phyloP scores from a whole-genome alignment of 1,140 invertebrate species.

The Anastrepha obliqua region DNA sequence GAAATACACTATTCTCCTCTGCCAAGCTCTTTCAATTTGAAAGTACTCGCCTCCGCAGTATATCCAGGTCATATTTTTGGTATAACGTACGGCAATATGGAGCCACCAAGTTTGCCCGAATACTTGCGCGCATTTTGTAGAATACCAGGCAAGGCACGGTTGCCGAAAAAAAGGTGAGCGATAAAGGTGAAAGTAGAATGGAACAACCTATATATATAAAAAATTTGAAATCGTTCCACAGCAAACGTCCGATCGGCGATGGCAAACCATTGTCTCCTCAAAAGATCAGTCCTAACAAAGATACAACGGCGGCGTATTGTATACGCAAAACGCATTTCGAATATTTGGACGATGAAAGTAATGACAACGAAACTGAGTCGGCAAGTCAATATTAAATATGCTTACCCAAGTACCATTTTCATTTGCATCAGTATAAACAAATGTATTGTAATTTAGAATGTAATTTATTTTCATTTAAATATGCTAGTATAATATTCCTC shows the following conservation, averaged over 20 bases:
- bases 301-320: background rate
- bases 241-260: background rate
- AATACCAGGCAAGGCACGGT: background rate
- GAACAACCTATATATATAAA: background rate
- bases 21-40: slow-evolving; percentile 55
- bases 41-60: background rate
- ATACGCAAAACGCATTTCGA: slow-evolving; percentile 24
- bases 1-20: slow-evolving; percentile 48
- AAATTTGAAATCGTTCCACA: background rate
- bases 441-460: background rate
- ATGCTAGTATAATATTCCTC: slow-evolving; percentile 98
- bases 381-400: background rate
- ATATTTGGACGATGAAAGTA: slow-evolving; percentile 23
- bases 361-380: background rate
- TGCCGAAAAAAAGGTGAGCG: slow-evolving; percentile 3
- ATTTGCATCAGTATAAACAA: background rate
- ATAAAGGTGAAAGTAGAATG: too few relatives aligned
- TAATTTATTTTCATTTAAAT: slow-evolving; percentile 82
- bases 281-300: slow-evolving; percentile 22
- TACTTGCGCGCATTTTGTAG: slow-evolving; percentile 52
- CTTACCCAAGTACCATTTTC: too few relatives aligned
- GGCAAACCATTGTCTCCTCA: slow-evolving; percentile 14
- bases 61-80: slow-evolving; percentile 45
- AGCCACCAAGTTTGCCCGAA: slow-evolving; percentile 25
- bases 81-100: slow-evolving; percentile 29